Conservation (phyloP, 64 coral and sea anemone genomes). For the Montipora capricornis region DNA sequence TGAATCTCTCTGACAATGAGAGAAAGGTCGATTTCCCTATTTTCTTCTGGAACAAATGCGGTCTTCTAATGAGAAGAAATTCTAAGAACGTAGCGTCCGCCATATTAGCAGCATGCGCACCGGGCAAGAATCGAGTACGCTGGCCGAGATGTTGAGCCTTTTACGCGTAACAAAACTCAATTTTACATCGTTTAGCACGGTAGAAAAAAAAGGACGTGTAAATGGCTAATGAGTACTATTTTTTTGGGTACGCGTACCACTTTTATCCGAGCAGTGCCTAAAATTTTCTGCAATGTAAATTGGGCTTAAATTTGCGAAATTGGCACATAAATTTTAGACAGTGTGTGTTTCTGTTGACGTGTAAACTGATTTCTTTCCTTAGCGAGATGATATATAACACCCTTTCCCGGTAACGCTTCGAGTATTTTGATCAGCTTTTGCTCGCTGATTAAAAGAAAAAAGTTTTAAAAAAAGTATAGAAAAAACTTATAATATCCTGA, state of each 20-base stretch:
- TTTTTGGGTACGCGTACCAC: not conserved
- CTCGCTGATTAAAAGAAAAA: too few species aligned
- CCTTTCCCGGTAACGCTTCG: too few species aligned
- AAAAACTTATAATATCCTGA: too few species aligned
- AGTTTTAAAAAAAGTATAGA: too few species aligned
- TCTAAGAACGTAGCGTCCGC: not conserved
- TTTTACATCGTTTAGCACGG: slow-evolving; percentile 37
- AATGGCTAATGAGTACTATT: slow-evolving; percentile 1
- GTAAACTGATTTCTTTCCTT: too few species aligned
- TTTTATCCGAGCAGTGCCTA: too few species aligned
- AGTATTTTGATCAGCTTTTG: too few species aligned
- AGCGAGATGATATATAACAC: too few species aligned
- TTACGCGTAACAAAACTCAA: slow-evolving; percentile 41
- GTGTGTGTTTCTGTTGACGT: too few species aligned
- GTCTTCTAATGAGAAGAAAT: slow-evolving; percentile 11
- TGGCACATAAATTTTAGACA: too few species aligned
- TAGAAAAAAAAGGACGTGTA: slow-evolving; percentile 31
- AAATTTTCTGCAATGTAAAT: too few species aligned
- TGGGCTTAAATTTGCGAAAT: too few species aligned
- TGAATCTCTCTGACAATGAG: not conserved
- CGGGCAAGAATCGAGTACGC: slow-evolving; percentile 6
- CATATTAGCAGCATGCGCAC: not conserved
- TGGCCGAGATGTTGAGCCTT: slow-evolving; percentile 60
- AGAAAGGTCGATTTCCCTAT: not conserved
- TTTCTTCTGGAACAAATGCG: not conserved